Conservation (phyloP, 2,113 vertebrate species). For the Mesoclemmys tuberculata region DNA sequence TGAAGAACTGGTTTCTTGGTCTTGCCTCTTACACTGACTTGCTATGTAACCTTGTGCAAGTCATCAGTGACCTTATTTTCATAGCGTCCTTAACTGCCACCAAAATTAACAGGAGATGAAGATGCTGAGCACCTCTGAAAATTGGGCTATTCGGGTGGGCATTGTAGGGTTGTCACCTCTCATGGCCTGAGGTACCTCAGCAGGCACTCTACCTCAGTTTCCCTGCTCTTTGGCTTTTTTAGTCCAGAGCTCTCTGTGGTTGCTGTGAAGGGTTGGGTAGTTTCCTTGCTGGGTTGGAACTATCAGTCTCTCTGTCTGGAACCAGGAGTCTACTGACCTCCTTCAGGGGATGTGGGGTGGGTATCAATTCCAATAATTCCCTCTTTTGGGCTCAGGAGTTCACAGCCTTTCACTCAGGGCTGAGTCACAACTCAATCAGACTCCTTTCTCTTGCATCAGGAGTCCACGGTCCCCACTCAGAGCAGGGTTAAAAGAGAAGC, state of each 20-base stretch:
- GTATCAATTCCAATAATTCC: not conserved
- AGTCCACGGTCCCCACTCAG: not conserved
- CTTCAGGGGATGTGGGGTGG: not conserved
- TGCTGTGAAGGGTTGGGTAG: too few relatives aligned
- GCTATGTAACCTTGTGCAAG: not conserved
- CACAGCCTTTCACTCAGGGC: not conserved
- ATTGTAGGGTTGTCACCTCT: not conserved
- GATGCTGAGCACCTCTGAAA: not conserved
- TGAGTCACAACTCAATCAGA: not conserved
- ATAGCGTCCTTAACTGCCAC: not conserved
- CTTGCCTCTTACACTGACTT: not conserved
- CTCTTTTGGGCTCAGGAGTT: not conserved
- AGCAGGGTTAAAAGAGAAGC: not conserved
- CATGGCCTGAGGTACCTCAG: too few relatives aligned
- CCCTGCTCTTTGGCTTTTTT: too few relatives aligned
- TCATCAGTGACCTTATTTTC: not conserved
- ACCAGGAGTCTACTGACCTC: not conserved
- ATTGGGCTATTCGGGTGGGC: not conserved
- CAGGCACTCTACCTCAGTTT: too few relatives aligned
- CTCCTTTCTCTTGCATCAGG: not conserved
- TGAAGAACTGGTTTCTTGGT: not conserved
- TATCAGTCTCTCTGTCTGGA: not conserved
- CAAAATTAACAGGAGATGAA: not conserved
- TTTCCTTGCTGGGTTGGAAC: too few relatives aligned
- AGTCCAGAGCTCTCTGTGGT: too few relatives aligned